Evolutionary conservation across 2,797 vertebrate species (phyloP), one percentile per base, ranked within the genome.

Genomic region (Melanotaenia boesemani): DNA sequence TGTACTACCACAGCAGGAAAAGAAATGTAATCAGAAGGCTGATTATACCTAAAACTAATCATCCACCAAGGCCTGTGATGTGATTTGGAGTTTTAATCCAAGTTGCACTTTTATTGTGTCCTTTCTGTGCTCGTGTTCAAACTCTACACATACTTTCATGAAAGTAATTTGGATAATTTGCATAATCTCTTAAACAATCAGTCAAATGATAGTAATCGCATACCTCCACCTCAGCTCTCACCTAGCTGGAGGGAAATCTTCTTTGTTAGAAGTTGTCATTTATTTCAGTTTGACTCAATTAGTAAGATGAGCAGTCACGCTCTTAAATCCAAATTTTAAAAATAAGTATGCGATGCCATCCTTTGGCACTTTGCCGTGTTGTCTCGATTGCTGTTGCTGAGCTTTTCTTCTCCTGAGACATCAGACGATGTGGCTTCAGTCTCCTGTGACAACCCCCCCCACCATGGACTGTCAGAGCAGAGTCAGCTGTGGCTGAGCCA

Each of bases 361-460:
- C 28, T 2, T 11, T 61, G 36, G 57, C 37, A 34, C 44, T 58
- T 20, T 0, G 57, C 61, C 34, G 11, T 52, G 52, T 48, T 26
- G 13, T 22, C 41, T 18, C 60, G 46, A 44, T 56, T 18, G 0
- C 54, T 26, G 12, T 36, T 63, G 57, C 26, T 6, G 15, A 71
- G n/a, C 11, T 16, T 20, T 16, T 52, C 2, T 1, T 10, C 7
- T 28, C 37, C 0, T 10, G 69, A 75, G 80, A 83, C 70, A 36
- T 66, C 66, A 63, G 44, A 65, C 48, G 58, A 74, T 73, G 9
- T 54, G 67, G 65, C 72, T 84, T 52, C 48, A 63, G 78, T 70
- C 78, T 85, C 70, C 74, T 48, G 76, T 62, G 87, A 76, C 63
- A 67, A 48, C 70, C 73, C 71, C 58, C 39, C 41, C 70, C 73